Percentiles rank a stretch among this genome's conserved stretches.
These are phyloP conservation scores for Aphelenchoides bicaudatus DNA, from an alignment of 2,888 invertebrate species.

Conservation along the genomic window DNA sequence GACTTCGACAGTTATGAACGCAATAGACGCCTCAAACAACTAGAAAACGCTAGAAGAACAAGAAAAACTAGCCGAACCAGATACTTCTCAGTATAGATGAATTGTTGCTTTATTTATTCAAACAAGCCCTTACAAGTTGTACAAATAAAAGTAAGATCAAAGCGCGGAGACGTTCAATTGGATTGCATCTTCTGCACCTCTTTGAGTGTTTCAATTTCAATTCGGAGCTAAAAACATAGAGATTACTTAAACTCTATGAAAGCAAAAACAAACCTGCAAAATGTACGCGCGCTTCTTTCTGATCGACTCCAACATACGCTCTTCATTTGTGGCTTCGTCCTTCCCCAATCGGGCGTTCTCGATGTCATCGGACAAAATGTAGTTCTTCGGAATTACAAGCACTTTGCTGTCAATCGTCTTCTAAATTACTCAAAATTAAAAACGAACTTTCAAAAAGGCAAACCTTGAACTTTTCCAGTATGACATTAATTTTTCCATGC, in stretches of 20 bases:
- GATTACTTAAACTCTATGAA: not conserved
- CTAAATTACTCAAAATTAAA: not conserved
- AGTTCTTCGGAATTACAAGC: not conserved
- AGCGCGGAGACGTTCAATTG: too few species aligned
- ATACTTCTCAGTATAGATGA: slow-evolving; percentile 9
- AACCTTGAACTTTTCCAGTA: not conserved
- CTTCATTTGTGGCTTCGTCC: not conserved
- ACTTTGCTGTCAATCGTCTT: not conserved
- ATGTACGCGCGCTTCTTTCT: not conserved
- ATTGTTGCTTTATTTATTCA: too few species aligned
- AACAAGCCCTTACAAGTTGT: too few species aligned
- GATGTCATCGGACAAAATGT: not conserved
- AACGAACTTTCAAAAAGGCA: not conserved
- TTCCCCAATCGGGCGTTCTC: slow-evolving; percentile 2
- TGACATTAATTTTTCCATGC: not conserved
- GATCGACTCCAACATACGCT: not conserved
- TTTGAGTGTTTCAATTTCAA: not conserved
- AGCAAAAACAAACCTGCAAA: not conserved
- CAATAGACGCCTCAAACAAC: not conserved
- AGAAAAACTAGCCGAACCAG: not conserved
- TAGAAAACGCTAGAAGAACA: not conserved
- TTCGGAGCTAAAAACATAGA: not conserved
- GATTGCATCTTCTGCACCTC: not conserved
- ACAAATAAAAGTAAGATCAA: not conserved
- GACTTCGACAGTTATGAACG: slow-evolving; percentile 6